A percentile compares a stretch with the other conserved stretches of the same genome.
Conservation (phyloP, 2,888 invertebrate genomes). For the Idaea dimidiata region DNA sequence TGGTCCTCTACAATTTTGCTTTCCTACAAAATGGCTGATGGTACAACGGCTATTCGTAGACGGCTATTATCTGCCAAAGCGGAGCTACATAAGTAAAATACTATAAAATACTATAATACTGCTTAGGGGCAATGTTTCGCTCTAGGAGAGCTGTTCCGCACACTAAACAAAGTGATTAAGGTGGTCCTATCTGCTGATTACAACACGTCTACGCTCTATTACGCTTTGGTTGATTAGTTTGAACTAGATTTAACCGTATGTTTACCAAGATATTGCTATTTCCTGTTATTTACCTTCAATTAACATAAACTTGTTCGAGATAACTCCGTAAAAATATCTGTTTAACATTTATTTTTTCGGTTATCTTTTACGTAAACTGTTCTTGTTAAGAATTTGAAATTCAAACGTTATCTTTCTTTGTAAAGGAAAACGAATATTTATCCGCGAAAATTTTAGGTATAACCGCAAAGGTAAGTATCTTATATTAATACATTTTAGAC, state of each 20-base stretch:
- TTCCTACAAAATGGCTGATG: not conserved
- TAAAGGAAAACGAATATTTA: too few species aligned
- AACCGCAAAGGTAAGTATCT: too few species aligned
- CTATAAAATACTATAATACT: not conserved
- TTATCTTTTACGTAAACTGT: too few species aligned
- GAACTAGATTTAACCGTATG: not conserved
- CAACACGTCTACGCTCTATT: not conserved
- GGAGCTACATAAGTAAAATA: not conserved
- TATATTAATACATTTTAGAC: too few species aligned
- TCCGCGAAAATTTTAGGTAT: too few species aligned
- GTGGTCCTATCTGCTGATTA: not conserved
- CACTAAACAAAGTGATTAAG: not conserved
- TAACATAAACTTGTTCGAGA: not conserved
- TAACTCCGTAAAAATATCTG: not conserved
- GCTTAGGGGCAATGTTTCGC: not conserved
- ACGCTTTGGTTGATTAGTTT: not conserved
- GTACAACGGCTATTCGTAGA: not conserved
- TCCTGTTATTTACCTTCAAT: too few species aligned
- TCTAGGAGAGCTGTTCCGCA: too few species aligned
- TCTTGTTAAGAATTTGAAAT: too few species aligned
- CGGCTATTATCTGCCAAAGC: not conserved
- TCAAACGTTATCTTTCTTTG: too few species aligned
- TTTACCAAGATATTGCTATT: too few species aligned
- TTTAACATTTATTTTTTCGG: too few species aligned
- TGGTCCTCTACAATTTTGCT: constrained; percentile 38